Conservation (phyloP, 1,140 invertebrate genomes). For the Dendrolimus punctatus region DNA sequence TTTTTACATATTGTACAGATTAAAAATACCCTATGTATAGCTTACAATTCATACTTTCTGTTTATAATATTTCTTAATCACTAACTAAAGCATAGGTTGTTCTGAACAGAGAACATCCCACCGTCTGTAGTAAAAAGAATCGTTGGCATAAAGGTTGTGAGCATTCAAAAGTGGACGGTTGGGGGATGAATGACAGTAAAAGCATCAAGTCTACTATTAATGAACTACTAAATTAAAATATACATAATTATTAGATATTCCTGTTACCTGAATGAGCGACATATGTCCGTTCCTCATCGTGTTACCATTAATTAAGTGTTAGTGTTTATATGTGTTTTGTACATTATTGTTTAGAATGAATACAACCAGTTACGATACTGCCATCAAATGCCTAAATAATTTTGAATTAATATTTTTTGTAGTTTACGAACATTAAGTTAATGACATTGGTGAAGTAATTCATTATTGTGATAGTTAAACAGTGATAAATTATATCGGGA, state of each 20-base stretch:
- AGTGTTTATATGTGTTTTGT: conserved; percentile 54
- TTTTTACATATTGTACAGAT: no score
- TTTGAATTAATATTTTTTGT: conserved; percentile 55
- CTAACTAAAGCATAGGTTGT: no score
- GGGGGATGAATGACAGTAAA: background rate
- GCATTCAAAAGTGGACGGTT: conserved; percentile 8
- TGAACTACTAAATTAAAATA: conserved; percentile 23
- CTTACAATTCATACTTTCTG: no score
- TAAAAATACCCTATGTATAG: no score
- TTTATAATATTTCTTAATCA: no score
- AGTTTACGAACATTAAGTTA: conserved; percentile 42
- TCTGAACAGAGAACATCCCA: background rate
- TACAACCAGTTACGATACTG: conserved; percentile 69
- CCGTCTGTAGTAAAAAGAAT: background rate
- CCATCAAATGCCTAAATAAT: conserved; percentile 70
- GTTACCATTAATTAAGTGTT: conserved; percentile 70
- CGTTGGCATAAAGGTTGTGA: conserved; percentile 9
- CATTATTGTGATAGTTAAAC: conserved; percentile 61
- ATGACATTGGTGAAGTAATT: conserved; percentile 60
- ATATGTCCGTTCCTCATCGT: conserved; percentile 63
- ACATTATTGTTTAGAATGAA: conserved; percentile 59
- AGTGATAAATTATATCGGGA: conserved; percentile 47
- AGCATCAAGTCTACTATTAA: background rate
- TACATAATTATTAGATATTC: conserved; percentile 36
- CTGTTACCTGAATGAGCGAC: conserved; percentile 67